Base-by-base conservation (phyloP, 2,888 invertebrate species). In the Eremobia ochroleuca region DNA sequence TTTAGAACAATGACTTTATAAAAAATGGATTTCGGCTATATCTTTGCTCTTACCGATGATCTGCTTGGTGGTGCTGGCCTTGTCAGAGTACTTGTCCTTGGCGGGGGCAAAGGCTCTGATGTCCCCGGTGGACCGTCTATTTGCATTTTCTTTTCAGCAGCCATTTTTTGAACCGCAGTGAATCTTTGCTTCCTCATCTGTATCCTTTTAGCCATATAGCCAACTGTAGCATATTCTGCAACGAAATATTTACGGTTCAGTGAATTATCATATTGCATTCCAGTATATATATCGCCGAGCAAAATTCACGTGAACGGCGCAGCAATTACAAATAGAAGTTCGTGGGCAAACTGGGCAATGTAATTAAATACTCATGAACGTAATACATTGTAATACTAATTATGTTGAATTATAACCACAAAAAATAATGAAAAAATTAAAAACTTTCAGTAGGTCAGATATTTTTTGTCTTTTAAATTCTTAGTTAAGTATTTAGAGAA, bases 181-280 rank as follows among this genome's bases (percentile, higher is more conserved):
- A 98, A 98, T 93, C 99, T 97, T 97, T 98, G 99, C 97, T 99
- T 99, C 93, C 99, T 97, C 99, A 99, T 99, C 95, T 99, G 99
- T 96, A 99, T 99, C 96, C 99, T 97, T 97, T 99, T 99, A 90
- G 99, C 99, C 98, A 99, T 98, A 97, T 99, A 99, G 90, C 99
- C 99, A 90, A 99, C 99, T 88, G 99, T 99, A 87, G 99, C 99
- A 96, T 99, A 99, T 97, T 99, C 99, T 99, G 97, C 88, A 97
- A 97, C 46, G 76, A 89, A 87, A 75, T 72, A 59, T 55, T 65
- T 59, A 61, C 59, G 18, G 49, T 75, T 76, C 46, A 58, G 70
- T 68, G 70, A 77, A 78, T 68, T 52, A 31, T 71, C 37, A 58
- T n/a, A 59, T 61, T 65, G 15, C 25, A 58, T 64, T 68, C 6